phyloP scores from a whole-genome alignment of 64 coral and sea anemone genomes.

The Platygyra sinensis region DNA sequence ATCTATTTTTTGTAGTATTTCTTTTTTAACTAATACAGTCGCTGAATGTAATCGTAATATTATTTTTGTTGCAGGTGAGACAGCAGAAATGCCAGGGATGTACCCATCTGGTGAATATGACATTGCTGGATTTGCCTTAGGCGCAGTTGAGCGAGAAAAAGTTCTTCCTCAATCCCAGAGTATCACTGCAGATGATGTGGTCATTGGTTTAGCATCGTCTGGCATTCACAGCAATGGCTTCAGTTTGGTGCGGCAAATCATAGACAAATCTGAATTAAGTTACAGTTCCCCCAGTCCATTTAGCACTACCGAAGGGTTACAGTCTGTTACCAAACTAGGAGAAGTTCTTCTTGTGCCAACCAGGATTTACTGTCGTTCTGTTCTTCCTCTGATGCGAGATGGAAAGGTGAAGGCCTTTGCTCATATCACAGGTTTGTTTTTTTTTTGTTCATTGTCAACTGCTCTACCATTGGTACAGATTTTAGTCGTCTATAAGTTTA shows the following conservation, averaged over 20 bases:
- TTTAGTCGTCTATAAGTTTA: too few relatives aligned
- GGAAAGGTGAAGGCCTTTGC: constrained; percentile 93
- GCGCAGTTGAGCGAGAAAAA: constrained; percentile 77
- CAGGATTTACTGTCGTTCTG: constrained; percentile 78
- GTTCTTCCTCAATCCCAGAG: constrained; percentile 59
- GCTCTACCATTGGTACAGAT: too few relatives aligned
- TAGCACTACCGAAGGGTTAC: constrained; percentile 62
- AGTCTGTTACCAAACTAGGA: constrained; percentile 78
- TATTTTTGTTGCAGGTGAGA: constrained; percentile 61
- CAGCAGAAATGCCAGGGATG: constrained; percentile 98
- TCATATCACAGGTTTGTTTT: constrained; percentile 86
- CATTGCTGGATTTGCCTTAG: constrained; percentile 91
- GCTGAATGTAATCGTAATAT: neutral
- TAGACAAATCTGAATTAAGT: constrained; percentile 40
- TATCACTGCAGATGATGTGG: constrained; percentile 70
- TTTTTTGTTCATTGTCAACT: neutral
- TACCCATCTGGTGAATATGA: constrained; percentile 88
- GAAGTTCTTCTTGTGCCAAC: constrained; percentile 82
- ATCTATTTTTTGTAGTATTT: too few relatives aligned
- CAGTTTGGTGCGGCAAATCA: constrained; percentile 81
- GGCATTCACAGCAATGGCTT: constrained; percentile 95
- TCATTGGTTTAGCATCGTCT: constrained; percentile 88
- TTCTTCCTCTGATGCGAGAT: constrained; percentile 78
- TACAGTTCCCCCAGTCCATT: constrained; percentile 77
- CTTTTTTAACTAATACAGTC: too few relatives aligned